Conservation (phyloP, 2,797 vertebrate genomes). For the Diglossa cyanea region DNA sequence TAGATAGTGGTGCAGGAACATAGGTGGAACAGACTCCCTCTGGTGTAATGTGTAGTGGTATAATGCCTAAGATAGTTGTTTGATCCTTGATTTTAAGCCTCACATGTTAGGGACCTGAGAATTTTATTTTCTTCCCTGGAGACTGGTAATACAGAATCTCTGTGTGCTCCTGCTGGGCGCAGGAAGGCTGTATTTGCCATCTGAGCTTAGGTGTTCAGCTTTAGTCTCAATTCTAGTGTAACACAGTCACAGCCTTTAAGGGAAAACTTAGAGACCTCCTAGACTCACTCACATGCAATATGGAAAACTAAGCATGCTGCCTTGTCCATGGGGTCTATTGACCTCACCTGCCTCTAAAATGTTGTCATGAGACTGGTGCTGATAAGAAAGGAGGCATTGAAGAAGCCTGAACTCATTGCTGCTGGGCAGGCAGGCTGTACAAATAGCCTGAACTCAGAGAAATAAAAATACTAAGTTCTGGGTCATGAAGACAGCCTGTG, state of each 20-base stretch:
- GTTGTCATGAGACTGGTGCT: not conserved
- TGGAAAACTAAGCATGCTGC: not conserved
- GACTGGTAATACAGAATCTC: not conserved
- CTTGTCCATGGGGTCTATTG: not conserved
- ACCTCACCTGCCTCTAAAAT: not conserved
- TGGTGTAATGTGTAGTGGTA: not conserved
- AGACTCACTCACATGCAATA: not conserved
- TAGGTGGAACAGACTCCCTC: not conserved
- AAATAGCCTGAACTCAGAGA: not conserved
- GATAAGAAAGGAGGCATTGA: not conserved
- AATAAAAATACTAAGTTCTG: not conserved
- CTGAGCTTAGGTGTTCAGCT: not conserved
- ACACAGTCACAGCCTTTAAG: not conserved
- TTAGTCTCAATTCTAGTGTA: not conserved
- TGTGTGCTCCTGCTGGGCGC: not conserved
- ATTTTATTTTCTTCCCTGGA: not conserved
- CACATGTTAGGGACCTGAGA: not conserved
- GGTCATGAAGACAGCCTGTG: not conserved
- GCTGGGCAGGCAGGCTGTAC: not conserved
- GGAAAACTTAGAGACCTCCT: not conserved
- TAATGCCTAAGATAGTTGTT: not conserved
- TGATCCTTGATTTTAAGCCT: not conserved
- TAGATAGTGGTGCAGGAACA: not conserved
- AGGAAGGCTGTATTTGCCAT: not conserved
- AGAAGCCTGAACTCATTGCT: not conserved